Base-by-base conservation (phyloP, 2,113 vertebrate species). In the Canis aureus region DNA sequence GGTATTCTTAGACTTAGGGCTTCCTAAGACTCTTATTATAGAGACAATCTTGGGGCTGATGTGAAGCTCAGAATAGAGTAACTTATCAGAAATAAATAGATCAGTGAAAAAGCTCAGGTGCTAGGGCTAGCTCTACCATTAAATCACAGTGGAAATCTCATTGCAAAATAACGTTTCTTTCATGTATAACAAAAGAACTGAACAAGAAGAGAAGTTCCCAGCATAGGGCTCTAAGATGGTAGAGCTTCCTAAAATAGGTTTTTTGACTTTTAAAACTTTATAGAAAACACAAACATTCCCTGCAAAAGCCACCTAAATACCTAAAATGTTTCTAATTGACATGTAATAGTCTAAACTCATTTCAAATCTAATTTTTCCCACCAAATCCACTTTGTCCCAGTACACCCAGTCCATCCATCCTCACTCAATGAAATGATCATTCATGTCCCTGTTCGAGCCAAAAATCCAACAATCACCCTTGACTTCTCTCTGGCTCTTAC, bases 1-100 rank as follows among this genome's bases (percentile, higher is more conserved):
- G 17, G 27, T 49, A 85, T 80, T 84, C 9, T 79, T 78, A 78
- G 35, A 8, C 79, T 92, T 81, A 22, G 25, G 22, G 29, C 23
- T 81, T 87, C 67, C 49, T 97, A 59, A 89, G 25, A 91, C 19
- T 91, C 69, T 85, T 93, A 97, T 95, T 92, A 62, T 78, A 29
- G 67, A 69, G 71, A 91, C 11, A 60, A 96, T 71, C 57, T 95
- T 62, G 69, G 43, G 19, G 55, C 32, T 92, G 35, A 29, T 35
- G 51, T 81, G 55, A 62, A 71, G 57, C 35, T 92, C 83, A 73
- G 64, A 88, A 90, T 27, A 91, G 53, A 96, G 81, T 0, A 93
- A 57, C 60, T 96, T 67, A 66, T 71, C 64, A 93, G 22, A 86
- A 93, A 93, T 67, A 87, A 38, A 53, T 60, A 69, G 62, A 53